Conservation (phyloP, 2,888 invertebrate species). For the Hofmannophila pseudospretella region DNA sequence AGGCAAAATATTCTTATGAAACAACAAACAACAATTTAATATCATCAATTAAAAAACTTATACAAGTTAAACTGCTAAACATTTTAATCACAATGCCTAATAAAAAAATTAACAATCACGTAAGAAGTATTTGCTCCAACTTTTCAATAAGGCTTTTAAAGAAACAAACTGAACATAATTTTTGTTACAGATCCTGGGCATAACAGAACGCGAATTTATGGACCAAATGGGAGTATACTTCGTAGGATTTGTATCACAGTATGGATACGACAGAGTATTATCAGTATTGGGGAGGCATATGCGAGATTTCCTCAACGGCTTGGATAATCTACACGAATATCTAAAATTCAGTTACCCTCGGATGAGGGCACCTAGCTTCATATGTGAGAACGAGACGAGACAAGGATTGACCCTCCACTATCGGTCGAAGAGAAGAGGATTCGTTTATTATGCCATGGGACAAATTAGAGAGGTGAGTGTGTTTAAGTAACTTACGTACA, state of each 20-base stretch:
- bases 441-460: slow-evolving; percentile 97
- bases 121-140: too few relatives aligned
- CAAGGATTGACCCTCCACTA: slow-evolving; percentile 96
- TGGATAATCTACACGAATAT: slow-evolving; percentile 98
- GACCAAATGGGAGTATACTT: slow-evolving; percentile 96
- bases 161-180: too few relatives aligned
- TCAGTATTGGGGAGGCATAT: slow-evolving; percentile 95
- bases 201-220: slow-evolving; percentile 93
- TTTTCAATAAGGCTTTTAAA: not conserved
- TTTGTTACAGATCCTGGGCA: slow-evolving; percentile 84
- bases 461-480: slow-evolving; percentile 88
- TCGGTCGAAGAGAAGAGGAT: slow-evolving; percentile 94
- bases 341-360: slow-evolving; percentile 95
- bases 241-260: slow-evolving; percentile 94
- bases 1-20: too few relatives aligned
- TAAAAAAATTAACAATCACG: too few relatives aligned
- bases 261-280: slow-evolving; percentile 94
- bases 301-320: slow-evolving; percentile 95
- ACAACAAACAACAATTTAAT: too few relatives aligned
- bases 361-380: slow-evolving; percentile 95
- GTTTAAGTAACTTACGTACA: too few relatives aligned
- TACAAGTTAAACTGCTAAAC: too few relatives aligned
- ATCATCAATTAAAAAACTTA: too few relatives aligned
- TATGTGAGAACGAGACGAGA: slow-evolving; percentile 96
- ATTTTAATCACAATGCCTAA: too few relatives aligned